Conservation (phyloP, 2,797 vertebrate genomes). For the Sciurus vulgaris region DNA sequence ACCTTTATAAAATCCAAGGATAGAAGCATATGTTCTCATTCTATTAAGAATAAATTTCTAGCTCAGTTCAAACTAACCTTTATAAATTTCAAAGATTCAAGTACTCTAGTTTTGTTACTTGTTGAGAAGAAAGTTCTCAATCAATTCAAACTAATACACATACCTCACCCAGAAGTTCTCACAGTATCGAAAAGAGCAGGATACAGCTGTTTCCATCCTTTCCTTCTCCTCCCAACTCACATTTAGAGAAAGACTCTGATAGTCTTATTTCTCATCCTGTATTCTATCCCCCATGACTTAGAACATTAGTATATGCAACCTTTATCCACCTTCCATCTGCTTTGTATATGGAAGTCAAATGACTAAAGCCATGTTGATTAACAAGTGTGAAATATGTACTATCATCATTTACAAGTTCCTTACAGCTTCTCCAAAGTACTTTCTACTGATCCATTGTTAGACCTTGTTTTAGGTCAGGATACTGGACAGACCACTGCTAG, state of each 20-base stretch:
- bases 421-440: not conserved
- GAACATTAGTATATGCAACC: too few species aligned
- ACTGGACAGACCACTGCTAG: too few species aligned
- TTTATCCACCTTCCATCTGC: too few species aligned
- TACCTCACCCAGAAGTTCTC: not conserved
- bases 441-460: not conserved
- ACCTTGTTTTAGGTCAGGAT: too few species aligned
- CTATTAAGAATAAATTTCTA: not conserved
- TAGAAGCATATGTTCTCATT: not conserved
- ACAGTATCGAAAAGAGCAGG: not conserved
- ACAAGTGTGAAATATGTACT: not conserved
- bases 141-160: too few species aligned
- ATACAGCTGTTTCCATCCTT: not conserved
- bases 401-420: not conserved
- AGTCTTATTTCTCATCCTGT: too few species aligned
- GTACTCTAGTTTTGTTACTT: not conserved
- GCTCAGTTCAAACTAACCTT: not conserved
- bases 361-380: not conserved
- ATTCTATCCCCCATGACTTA: not conserved
- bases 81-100: not conserved
- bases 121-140: not conserved
- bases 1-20: not conserved
- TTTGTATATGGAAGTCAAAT: not conserved
- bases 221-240: not conserved
- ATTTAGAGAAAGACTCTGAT: not conserved